These are phyloP conservation scores for Sebastes steindachneri DNA, from an alignment of 2,797 vertebrate genomes.

Conservation along the genomic window DNA sequence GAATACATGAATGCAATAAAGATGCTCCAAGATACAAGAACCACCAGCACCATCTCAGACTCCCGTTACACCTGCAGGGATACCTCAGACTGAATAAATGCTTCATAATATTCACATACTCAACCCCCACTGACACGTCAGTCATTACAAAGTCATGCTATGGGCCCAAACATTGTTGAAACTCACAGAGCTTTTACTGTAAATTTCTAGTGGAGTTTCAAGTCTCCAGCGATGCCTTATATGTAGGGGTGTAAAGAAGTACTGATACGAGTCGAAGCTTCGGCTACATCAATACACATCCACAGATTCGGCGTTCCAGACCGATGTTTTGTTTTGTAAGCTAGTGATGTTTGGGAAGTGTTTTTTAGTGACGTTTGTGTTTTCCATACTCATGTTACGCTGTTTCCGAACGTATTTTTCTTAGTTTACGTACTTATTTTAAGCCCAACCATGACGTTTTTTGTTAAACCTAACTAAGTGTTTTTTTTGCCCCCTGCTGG, in stretches of 20 bases:
- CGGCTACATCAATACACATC: background rate
- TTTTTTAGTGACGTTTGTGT: no score
- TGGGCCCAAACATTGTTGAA: background rate
- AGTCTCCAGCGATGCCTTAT: background rate
- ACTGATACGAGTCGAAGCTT: background rate
- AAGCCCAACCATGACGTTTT: no score
- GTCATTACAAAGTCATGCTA: background rate
- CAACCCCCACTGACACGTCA: background rate
- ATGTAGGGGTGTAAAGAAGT: background rate
- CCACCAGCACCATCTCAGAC: background rate
- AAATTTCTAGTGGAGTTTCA: background rate
- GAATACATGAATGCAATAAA: slow-evolving; percentile 22
- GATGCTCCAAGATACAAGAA: background rate
- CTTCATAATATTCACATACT: background rate
- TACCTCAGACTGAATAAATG: background rate
- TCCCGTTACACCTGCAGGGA: background rate
- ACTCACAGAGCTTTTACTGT: background rate
- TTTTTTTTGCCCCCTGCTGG: no score
- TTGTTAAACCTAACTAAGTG: no score
- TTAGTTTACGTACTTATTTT: no score
- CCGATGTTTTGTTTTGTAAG: no score
- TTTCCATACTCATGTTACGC: no score
- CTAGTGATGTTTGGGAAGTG: no score
- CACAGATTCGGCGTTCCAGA: background rate
- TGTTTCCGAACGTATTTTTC: no score